Percentiles rank a stretch among this genome's conserved stretches.
These are phyloP conservation scores for Andrena bucephala DNA, from an alignment of 2,888 invertebrate species.

Conservation along the genomic window DNA sequence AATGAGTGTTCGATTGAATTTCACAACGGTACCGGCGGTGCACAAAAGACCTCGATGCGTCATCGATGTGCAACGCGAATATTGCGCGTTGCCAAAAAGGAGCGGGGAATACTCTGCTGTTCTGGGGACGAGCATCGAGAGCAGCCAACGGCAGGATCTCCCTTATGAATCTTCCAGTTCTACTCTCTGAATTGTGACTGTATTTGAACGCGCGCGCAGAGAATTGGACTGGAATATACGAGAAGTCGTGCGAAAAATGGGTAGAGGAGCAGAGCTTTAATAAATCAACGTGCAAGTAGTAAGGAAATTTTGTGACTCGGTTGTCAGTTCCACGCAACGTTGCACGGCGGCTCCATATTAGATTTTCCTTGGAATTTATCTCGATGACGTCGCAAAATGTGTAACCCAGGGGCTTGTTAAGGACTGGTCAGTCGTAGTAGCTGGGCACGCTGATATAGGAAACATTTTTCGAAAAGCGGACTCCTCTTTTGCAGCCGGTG, in stretches of 20 bases:
- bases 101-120: not conserved
- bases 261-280: too few relatives aligned
- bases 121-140: not conserved
- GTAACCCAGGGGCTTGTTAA: not conserved
- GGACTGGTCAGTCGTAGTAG: not conserved
- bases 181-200: too few relatives aligned
- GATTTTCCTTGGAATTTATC: too few relatives aligned
- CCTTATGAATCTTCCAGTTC: conserved; percentile 1
- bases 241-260: not conserved
- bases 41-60: not conserved
- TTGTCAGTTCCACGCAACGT: too few relatives aligned
- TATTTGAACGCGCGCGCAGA: not conserved
- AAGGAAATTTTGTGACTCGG: too few relatives aligned
- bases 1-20: conserved; percentile 17
- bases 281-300: too few relatives aligned
- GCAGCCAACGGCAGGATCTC: not conserved
- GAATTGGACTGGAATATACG: not conserved
- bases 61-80: not conserved
- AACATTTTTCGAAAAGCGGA: not conserved
- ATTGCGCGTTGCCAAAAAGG: not conserved
- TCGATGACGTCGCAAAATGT: not conserved
- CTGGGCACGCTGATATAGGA: not conserved
- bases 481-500: not conserved
- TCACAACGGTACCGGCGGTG: not conserved
- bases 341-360: too few relatives aligned